These are phyloP conservation scores for Heteromormyrus szaboi DNA, from an alignment of 2,797 vertebrate genomes.

Conservation along the genomic window DNA sequence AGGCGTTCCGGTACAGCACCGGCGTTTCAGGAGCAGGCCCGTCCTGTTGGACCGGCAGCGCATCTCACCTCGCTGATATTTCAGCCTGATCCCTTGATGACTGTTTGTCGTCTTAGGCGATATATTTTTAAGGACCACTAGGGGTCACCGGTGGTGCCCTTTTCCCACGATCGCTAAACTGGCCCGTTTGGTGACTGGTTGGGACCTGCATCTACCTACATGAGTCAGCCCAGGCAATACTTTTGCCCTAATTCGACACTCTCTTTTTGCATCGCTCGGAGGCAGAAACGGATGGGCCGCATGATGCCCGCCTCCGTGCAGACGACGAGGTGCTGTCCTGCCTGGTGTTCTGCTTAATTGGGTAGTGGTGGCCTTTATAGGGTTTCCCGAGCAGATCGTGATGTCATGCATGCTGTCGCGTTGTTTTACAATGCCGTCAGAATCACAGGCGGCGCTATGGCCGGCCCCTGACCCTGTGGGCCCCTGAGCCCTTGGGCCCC, in stretches of 20 bases:
- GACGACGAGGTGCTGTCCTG: not conserved
- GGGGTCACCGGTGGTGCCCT: not conserved
- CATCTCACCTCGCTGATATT: not conserved
- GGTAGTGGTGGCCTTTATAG: not conserved
- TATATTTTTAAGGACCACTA: not conserved
- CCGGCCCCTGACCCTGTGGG: not conserved
- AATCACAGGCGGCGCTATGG: not conserved
- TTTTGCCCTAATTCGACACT: not conserved
- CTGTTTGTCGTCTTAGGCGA: not conserved
- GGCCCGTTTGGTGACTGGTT: not conserved
- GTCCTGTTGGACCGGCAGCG: not conserved
- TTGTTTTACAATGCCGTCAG: not conserved
- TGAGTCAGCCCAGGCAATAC: not conserved
- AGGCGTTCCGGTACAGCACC: not conserved
- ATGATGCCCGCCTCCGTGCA: not conserved
- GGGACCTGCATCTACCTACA: not conserved
- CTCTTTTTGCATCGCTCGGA: not conserved
- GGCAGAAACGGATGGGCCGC: not conserved
- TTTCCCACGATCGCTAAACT: not conserved
- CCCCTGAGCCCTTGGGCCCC: not conserved
- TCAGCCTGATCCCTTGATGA: not conserved
- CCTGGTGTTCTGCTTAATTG: not conserved
- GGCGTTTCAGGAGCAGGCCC: not conserved
- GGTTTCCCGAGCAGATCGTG: not conserved
- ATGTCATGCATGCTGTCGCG: not conserved